phyloP scores from a whole-genome alignment of 2,888 invertebrate genomes.

The Macaria liturata region DNA sequence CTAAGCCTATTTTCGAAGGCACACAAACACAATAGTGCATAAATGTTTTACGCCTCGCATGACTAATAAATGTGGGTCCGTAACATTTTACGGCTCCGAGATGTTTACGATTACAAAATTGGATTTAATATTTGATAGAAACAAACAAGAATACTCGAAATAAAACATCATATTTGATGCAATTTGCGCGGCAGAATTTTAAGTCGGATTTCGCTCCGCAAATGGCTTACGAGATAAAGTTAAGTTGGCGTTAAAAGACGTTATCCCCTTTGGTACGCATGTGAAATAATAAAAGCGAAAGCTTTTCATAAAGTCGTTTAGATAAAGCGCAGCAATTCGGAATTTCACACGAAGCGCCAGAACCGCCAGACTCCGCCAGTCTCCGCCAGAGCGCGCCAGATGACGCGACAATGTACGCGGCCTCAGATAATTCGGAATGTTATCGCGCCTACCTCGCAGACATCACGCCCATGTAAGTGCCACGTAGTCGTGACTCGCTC shows the following conservation, averaged over 20 bases:
- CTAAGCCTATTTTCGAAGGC: neutral
- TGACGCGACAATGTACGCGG: constrained; percentile 19
- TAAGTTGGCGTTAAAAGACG: constrained; percentile 37
- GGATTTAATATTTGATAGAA: constrained; percentile 29
- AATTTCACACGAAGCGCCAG: constrained; percentile 22
- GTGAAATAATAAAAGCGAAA: constrained; percentile 38
- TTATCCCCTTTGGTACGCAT: constrained; percentile 37
- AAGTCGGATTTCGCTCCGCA: constrained; percentile 34
- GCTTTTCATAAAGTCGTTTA: constrained; percentile 40
- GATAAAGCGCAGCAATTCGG: constrained; percentile 36
- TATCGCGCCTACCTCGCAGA: constrained; percentile 14
- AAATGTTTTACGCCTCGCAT: constrained; percentile 8
- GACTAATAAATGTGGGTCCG: constrained; percentile 15
- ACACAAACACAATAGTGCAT: constrained; percentile 2
- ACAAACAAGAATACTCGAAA: constrained; percentile 25
- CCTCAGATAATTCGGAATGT: constrained; percentile 14
- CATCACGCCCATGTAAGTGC: neutral
- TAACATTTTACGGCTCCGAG: constrained; percentile 18
- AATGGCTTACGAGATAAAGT: constrained; percentile 39
- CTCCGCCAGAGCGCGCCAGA: constrained; percentile 7
- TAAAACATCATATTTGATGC: constrained; percentile 30
- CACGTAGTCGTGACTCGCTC: too few relatives aligned
- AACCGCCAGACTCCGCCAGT: too few relatives aligned
- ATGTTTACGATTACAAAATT: constrained; percentile 29
- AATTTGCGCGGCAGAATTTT: constrained; percentile 31